Evolutionary conservation across 2,113 vertebrate species (phyloP).

Genomic region (Crotophaga sulcirostris): DNA sequence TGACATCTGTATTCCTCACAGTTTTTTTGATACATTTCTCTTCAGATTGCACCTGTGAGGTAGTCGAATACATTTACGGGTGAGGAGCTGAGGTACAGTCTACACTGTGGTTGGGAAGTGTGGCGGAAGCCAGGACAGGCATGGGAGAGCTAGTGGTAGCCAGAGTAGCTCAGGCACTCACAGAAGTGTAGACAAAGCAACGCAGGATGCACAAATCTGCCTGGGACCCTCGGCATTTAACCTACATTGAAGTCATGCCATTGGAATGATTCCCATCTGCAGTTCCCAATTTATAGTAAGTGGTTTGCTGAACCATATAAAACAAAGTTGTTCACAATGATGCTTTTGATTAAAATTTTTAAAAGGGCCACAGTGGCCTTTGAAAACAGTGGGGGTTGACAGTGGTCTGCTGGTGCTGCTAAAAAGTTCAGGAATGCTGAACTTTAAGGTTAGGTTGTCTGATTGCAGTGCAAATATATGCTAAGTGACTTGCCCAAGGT

Average conservation of each 20-base stretch:
- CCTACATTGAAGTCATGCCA: not conserved
- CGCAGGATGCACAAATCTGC: not conserved
- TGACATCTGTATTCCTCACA: not conserved
- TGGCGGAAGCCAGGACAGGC: not conserved
- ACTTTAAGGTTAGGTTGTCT: constrained; percentile 70
- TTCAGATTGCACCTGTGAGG: not conserved
- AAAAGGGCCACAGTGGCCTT: constrained; percentile 1
- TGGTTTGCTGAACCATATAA: constrained; percentile 16
- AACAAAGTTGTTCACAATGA: constrained; percentile 38
- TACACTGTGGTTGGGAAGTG: not conserved
- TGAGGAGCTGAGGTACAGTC: not conserved
- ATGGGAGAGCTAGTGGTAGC: not conserved
- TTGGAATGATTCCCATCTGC: not conserved
- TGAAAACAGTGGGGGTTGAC: constrained; percentile 56
- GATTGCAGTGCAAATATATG: constrained; percentile 70
- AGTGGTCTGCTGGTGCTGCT: constrained; percentile 49
- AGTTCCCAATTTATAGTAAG: not conserved
- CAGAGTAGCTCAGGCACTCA: accelerated
- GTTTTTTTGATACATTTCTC: not conserved
- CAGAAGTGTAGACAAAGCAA: not conserved
- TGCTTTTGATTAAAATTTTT: constrained; percentile 47
- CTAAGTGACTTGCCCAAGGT: constrained; percentile 70
- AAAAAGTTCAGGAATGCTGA: constrained; percentile 67
- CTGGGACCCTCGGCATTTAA: not conserved
- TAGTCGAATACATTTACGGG: not conserved